phyloP scores from a whole-genome alignment of 2,888 invertebrate species.

The Ernsta delagoae region DNA sequence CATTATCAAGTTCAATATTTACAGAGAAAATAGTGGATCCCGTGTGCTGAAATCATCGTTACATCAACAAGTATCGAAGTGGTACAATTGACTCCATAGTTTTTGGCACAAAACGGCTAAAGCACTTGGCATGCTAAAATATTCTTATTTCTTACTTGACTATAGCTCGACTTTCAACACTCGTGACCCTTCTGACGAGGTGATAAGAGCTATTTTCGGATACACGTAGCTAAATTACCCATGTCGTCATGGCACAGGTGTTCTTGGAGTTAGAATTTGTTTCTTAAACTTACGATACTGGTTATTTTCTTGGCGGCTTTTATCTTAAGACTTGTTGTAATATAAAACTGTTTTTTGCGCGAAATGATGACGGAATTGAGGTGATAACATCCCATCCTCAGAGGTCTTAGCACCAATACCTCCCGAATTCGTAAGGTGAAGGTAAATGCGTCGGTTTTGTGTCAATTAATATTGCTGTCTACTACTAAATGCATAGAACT shows the following conservation, averaged over 20 bases:
- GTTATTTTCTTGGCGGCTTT: constrained; percentile 20
- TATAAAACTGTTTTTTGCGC: too few relatives aligned
- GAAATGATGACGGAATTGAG: too few relatives aligned
- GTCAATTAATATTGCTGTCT: too few relatives aligned
- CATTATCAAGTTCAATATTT: not conserved
- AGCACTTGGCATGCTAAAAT: constrained; percentile 1
- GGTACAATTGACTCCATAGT: constrained; percentile 7
- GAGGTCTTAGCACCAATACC: too few relatives aligned
- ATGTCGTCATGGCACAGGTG: constrained; percentile 30
- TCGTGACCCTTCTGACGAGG: not conserved
- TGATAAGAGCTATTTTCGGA: constrained; percentile 5
- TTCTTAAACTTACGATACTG: constrained; percentile 21
- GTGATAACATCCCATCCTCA: too few relatives aligned
- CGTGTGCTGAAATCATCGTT: not conserved
- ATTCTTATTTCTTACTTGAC: constrained; percentile 3
- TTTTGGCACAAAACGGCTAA: constrained; percentile 6
- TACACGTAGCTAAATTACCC: constrained; percentile 1
- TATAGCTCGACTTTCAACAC: not conserved
- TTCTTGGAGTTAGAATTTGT: constrained; percentile 34
- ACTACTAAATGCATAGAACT: too few relatives aligned
- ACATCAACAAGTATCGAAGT: constrained; percentile 4
- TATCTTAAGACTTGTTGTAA: constrained; percentile 12
- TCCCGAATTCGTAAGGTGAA: too few relatives aligned
- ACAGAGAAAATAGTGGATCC: not conserved
- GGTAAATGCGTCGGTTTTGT: too few relatives aligned